These are phyloP conservation scores for Paramormyrops kingsleyae DNA, from an alignment of 2,113 vertebrate genomes.

Conservation along the genomic window DNA sequence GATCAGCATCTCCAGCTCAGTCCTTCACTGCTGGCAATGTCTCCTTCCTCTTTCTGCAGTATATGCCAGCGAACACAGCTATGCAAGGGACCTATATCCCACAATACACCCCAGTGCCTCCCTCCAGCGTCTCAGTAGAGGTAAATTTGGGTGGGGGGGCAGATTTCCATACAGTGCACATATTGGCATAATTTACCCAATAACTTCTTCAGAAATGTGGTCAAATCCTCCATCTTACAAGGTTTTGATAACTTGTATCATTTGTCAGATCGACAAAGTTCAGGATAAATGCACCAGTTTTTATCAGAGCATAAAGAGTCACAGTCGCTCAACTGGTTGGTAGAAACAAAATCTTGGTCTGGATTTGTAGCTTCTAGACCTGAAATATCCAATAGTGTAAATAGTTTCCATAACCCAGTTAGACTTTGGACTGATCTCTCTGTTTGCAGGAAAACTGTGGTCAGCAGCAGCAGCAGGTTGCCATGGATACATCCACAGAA, in stretches of 20 bases:
- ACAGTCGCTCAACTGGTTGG: no score
- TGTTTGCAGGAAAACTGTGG: slow-evolving; percentile 69
- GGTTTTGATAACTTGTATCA: not conserved
- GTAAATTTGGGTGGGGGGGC: slow-evolving; percentile 45
- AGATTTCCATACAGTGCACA: not conserved
- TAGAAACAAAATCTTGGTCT: no score
- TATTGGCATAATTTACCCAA: not conserved
- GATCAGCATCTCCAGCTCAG: not conserved
- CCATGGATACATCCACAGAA: slow-evolving; percentile 73
- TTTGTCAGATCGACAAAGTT: not conserved
- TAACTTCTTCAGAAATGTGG: not conserved
- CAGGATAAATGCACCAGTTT: not conserved
- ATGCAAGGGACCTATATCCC: slow-evolving; percentile 83
- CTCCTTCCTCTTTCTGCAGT: slow-evolving; percentile 53
- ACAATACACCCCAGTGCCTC: slow-evolving; percentile 78
- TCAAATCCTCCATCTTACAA: not conserved
- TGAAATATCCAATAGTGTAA: no score
- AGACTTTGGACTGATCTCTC: not conserved
- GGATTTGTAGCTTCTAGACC: no score
- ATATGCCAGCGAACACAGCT: slow-evolving; percentile 75
- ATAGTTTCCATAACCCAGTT: not conserved
- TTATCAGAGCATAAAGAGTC: no score
- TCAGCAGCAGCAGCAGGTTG: slow-evolving; percentile 76
- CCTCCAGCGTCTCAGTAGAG: slow-evolving; percentile 73
- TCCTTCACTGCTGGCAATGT: not conserved